Conservation (phyloP, 1,140 invertebrate species). For the Platorchestia sp. region DNA sequence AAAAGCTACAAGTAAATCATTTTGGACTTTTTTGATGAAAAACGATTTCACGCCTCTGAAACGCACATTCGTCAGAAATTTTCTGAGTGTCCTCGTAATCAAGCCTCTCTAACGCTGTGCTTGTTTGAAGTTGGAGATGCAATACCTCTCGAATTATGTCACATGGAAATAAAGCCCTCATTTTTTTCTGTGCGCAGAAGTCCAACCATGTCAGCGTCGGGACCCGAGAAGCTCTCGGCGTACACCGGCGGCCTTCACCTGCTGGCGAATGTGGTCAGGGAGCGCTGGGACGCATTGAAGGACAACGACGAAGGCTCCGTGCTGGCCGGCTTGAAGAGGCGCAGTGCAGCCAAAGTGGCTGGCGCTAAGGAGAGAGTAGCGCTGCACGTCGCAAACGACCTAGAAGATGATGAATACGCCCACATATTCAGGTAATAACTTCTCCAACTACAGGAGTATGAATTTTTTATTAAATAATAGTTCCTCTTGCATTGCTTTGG, state of each 20-base stretch:
- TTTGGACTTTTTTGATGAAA: too few species aligned
- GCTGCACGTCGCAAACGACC: background rate
- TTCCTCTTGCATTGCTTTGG: background rate
- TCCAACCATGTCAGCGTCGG: background rate
- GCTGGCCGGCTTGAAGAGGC: background rate
- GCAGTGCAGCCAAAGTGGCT: background rate
- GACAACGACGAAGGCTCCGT: background rate
- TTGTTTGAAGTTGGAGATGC: too few species aligned
- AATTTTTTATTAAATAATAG: too few species aligned
- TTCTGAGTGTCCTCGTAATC: too few species aligned
- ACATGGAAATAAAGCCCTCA: background rate
- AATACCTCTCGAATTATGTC: too few species aligned
- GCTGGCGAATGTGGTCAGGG: constrained; percentile 14
- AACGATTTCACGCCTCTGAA: too few species aligned
- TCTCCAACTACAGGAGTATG: background rate
- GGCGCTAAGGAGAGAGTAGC: background rate
- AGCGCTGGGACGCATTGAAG: background rate
- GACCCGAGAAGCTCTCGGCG: background rate
- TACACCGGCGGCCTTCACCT: constrained; percentile 34
- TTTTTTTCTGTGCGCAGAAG: background rate
- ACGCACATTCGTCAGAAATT: too few species aligned
- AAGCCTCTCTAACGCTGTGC: too few species aligned
- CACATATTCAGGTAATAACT: constrained; percentile 27
- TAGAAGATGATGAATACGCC: background rate
- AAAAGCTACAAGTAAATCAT: too few species aligned